These are phyloP conservation scores for Malachius bipustulatus DNA, from an alignment of 2,888 invertebrate species.

Conservation along the genomic window DNA sequence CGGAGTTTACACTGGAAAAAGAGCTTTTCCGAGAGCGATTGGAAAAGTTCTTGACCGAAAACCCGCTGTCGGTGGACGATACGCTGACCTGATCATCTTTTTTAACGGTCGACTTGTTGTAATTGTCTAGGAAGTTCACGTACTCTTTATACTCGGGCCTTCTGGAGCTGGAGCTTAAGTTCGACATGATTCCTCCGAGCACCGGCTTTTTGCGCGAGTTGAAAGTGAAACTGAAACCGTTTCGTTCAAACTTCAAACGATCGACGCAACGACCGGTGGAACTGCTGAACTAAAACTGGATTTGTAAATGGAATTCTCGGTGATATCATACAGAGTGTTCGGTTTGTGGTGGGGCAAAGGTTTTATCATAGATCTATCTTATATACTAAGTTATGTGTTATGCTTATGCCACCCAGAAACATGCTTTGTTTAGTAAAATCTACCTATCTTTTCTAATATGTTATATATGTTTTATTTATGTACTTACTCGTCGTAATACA, in stretches of 20 bases:
- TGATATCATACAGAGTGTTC: not conserved
- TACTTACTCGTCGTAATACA: too few species aligned
- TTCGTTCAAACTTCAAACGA: too few species aligned
- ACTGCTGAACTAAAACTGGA: slow-evolving; percentile 1
- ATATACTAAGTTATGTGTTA: not conserved
- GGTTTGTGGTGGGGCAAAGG: not conserved
- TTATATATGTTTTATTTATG: too few species aligned
- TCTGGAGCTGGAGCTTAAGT: slow-evolving; percentile 6
- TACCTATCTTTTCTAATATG: too few species aligned
- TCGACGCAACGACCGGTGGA: not conserved
- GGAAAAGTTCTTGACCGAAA: slow-evolving; percentile 17
- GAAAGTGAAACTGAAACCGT: not conserved
- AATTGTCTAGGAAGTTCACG: slow-evolving; percentile 29
- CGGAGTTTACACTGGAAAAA: slow-evolving; percentile 21
- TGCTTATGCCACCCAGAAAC: too few species aligned
- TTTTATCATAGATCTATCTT: not conserved
- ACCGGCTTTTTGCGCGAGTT: too few species aligned
- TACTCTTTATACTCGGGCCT: slow-evolving; percentile 29
- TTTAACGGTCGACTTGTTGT: slow-evolving; percentile 25
- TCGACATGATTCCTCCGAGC: not conserved
- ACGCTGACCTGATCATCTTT: slow-evolving; percentile 23
- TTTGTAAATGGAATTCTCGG: not conserved
- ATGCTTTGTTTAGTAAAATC: too few species aligned
- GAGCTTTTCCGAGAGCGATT: slow-evolving; percentile 21
- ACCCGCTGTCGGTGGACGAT: slow-evolving; percentile 22